These are phyloP conservation scores for Beroe forskalii DNA, from an alignment of 37 sponge, comb jelly and placozoan genomes.

Conservation along the genomic window DNA sequence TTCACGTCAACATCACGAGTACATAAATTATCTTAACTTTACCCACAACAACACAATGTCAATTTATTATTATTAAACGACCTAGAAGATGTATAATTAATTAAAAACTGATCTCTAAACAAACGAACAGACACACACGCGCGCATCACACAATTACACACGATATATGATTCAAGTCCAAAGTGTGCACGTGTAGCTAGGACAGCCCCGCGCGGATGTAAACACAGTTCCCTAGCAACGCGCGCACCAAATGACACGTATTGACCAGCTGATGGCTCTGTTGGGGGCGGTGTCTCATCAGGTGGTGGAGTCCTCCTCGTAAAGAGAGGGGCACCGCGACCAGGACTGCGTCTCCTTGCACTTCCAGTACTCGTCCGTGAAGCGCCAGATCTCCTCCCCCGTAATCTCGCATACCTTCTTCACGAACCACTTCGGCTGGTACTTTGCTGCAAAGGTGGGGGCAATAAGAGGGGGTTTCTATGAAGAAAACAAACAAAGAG, in stretches of 20 bases:
- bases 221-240: neutral
- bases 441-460: slow-evolving; percentile 24
- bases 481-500: no score
- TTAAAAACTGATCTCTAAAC: no score
- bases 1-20: no score
- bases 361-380: slow-evolving; percentile 58
- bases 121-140: no score
- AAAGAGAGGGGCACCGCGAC: slow-evolving; percentile 18
- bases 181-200: neutral
- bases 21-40: neutral
- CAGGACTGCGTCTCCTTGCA: slow-evolving; percentile 47
- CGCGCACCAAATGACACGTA: no score
- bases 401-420: slow-evolving; percentile 36
- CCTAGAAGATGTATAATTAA: slow-evolving; percentile 12
- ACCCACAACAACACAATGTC: neutral
- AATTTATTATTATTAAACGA: slow-evolving; percentile 18
- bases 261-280: no score
- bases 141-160: no score
- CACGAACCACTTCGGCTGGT: slow-evolving; percentile 46
- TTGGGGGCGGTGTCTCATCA: no score
- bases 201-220: neutral
- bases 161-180: neutral
- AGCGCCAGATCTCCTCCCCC: slow-evolving; percentile 59
- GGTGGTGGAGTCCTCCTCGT: slow-evolving; percentile 6
- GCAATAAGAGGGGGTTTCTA: no score